phyloP scores from a whole-genome alignment of 2,113 vertebrate genomes.

The Anolis sagrei region DNA sequence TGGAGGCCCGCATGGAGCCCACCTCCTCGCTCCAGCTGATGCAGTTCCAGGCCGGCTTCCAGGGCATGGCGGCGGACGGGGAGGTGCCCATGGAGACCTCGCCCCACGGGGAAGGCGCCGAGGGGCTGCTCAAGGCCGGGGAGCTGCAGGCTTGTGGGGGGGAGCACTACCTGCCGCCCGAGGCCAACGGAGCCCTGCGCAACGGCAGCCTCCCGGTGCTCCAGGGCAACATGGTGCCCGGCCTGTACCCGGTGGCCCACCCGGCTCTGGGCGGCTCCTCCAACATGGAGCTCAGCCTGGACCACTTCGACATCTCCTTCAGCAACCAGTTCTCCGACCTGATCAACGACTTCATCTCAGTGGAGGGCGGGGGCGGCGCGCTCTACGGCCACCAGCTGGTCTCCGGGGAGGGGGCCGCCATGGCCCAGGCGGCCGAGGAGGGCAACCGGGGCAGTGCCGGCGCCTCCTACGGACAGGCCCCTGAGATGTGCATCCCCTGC shows the following conservation, averaged over 20 bases:
- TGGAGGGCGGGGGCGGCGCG: slow-evolving; percentile 88
- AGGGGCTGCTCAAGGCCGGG: slow-evolving; percentile 89
- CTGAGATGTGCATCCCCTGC: slow-evolving; percentile 94
- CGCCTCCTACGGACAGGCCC: slow-evolving; percentile 87
- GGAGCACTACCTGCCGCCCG: slow-evolving; percentile 91
- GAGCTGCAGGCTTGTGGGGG: slow-evolving; percentile 90
- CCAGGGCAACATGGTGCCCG: slow-evolving; percentile 92
- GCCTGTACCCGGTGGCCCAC: slow-evolving; percentile 92
- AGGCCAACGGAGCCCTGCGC: slow-evolving; percentile 79
- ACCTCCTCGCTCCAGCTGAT: slow-evolving; percentile 91
- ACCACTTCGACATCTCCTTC: slow-evolving; percentile 99
- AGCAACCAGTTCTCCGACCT: slow-evolving; percentile 99
- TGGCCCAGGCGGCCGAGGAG: slow-evolving; percentile 82
- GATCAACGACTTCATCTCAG: slow-evolving; percentile 98
- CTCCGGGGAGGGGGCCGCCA: slow-evolving; percentile 80
- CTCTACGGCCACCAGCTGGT: slow-evolving; percentile 96
- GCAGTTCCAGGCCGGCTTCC: slow-evolving; percentile 94
- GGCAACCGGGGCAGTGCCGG: slow-evolving; percentile 76
- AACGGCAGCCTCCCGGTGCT: slow-evolving; percentile 87
- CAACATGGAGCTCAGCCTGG: slow-evolving; percentile 98
- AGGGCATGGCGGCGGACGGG: slow-evolving; percentile 84
- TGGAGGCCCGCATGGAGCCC: slow-evolving; percentile 84
- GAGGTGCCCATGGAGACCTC: slow-evolving; percentile 86
- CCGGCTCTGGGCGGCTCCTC: slow-evolving; percentile 80
- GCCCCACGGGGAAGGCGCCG: slow-evolving; percentile 80